A percentile compares a stretch with the other conserved stretches of the same genome.
Evolutionary conservation across 1,140 invertebrate genomes (phyloP).

Genomic region (Drosophila varians): DNA sequence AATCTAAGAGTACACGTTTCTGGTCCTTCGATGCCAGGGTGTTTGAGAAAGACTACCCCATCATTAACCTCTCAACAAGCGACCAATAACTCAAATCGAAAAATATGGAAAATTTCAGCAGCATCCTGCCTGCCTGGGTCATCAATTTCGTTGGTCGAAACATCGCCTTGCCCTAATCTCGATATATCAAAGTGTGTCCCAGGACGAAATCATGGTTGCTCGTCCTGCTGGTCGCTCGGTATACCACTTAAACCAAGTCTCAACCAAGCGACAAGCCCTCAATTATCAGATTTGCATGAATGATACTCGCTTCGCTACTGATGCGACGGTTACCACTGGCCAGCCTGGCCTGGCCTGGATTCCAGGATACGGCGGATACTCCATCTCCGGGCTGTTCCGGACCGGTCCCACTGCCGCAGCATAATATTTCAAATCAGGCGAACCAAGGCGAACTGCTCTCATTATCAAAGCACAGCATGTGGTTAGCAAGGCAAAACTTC

Average conservation of each 20-base stretch:
- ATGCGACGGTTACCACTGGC: slow-evolving; percentile 26
- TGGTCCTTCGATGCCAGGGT: slow-evolving; percentile 4
- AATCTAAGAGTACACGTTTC: slow-evolving; percentile 11
- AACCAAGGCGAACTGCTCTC: slow-evolving; percentile 64
- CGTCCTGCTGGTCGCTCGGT: slow-evolving; percentile 2
- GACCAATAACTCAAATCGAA: slow-evolving; percentile 56
- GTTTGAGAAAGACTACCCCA: neutral
- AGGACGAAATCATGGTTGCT: slow-evolving; percentile 13
- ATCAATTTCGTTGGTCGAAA: slow-evolving; percentile 59
- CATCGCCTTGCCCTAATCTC: slow-evolving; percentile 51
- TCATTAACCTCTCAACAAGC: slow-evolving; percentile 44
- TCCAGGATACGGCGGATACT: slow-evolving; percentile 25
- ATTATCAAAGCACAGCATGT: slow-evolving; percentile 82
- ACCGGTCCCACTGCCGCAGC: slow-evolving; percentile 51
- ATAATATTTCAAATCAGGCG: slow-evolving; percentile 80
- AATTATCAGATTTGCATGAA: slow-evolving; percentile 81
- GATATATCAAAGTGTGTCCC: slow-evolving; percentile 45
- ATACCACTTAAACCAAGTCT: slow-evolving; percentile 68
- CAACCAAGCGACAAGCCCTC: slow-evolving; percentile 74
- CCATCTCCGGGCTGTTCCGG: slow-evolving; percentile 9
- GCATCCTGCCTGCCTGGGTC: slow-evolving; percentile 45
- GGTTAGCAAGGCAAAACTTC: slow-evolving; percentile 72
- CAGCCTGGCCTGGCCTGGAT: slow-evolving; percentile 12
- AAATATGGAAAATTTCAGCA: slow-evolving; percentile 62
- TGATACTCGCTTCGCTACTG: slow-evolving; percentile 49